A percentile compares a stretch with the other conserved stretches of the same genome.
phyloP scores from a whole-genome alignment of 2,113 vertebrate species.

The Silurus meridionalis region DNA sequence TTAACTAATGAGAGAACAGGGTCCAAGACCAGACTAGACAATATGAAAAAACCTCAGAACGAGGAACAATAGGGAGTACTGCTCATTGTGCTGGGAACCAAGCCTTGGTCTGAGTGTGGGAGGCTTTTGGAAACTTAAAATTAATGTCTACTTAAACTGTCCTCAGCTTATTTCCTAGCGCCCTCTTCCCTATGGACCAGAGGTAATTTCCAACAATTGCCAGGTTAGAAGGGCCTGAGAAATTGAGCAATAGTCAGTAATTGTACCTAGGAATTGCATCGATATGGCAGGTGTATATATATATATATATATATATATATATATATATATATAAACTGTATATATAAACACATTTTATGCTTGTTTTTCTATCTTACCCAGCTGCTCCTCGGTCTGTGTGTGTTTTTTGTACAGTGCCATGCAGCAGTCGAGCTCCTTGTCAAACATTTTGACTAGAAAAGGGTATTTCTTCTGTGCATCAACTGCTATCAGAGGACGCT shows the following conservation, averaged over 20 bases:
- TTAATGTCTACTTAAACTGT: neutral
- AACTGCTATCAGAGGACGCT: slow-evolving; percentile 78
- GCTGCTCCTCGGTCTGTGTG: slow-evolving; percentile 65
- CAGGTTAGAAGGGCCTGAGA: neutral
- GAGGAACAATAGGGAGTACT: neutral
- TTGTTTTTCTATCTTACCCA: slow-evolving; percentile 68
- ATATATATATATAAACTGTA: neutral
- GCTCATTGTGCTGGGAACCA: neutral
- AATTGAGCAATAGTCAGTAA: neutral
- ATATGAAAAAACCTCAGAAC: neutral
- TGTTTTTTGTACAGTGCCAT: slow-evolving; percentile 75
- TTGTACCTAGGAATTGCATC: neutral
- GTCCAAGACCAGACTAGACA: neutral
- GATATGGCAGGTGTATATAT: neutral
- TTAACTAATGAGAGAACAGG: neutral
- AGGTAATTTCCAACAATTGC: neutral
- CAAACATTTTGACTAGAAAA: slow-evolving; percentile 78
- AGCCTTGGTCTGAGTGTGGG: neutral
- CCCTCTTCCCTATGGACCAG: neutral
- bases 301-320: no score
- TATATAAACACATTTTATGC: neutral
- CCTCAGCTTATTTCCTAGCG: neutral
- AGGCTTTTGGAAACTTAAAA: neutral
- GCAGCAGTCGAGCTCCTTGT: slow-evolving; percentile 76
- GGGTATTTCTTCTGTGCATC: slow-evolving; percentile 71